phyloP scores from a whole-genome alignment of 2,797 vertebrate species.

The Sciurus carolinensis region DNA sequence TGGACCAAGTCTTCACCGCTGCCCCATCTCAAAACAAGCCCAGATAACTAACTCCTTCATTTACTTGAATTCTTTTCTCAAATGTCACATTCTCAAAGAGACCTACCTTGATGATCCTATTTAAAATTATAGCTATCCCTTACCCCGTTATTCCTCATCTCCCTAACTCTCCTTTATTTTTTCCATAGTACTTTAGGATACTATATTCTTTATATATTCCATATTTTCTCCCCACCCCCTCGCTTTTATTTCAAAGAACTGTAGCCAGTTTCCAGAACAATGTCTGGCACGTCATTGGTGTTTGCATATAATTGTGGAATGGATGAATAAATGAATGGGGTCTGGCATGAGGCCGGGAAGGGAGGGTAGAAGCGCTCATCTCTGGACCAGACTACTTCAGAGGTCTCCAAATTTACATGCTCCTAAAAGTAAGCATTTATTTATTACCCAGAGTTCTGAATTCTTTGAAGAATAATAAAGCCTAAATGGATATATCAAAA shows the following conservation, averaged over 20 bases:
- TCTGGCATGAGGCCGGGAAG: neutral
- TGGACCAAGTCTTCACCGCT: neutral
- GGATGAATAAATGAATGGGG: neutral
- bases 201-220: neutral
- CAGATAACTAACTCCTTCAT: neutral
- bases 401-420: neutral
- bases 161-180: neutral
- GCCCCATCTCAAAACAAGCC: neutral
- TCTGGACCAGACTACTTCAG: neutral
- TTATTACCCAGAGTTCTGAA: neutral
- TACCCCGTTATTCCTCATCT: neutral
- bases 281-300: neutral
- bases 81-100: neutral
- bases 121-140: neutral
- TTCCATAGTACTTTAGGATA: neutral
- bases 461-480: neutral
- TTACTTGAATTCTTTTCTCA: constrained; percentile 20
- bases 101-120: neutral
- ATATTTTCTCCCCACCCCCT: neutral
- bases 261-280: neutral
- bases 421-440: neutral
- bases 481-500: neutral
- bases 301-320: neutral
- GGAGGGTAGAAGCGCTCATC: neutral
- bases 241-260: neutral